These are phyloP conservation scores for Etheostoma spectabile DNA, from an alignment of 2,113 vertebrate species.

Conservation along the genomic window DNA sequence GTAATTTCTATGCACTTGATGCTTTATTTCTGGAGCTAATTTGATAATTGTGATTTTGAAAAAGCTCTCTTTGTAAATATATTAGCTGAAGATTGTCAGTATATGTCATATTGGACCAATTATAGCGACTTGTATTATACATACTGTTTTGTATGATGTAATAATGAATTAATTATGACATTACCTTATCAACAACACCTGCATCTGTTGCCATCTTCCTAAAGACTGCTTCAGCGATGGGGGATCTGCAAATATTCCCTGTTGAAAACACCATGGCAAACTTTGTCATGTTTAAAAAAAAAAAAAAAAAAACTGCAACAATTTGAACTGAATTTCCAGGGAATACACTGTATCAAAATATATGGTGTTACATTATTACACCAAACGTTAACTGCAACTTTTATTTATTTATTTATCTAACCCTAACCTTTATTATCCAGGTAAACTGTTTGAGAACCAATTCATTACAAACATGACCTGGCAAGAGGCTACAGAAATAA, in stretches of 20 bases:
- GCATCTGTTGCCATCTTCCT: constrained; percentile 90
- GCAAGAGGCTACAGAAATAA: too few relatives aligned
- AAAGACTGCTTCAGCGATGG: constrained; percentile 98
- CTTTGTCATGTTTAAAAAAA: not conserved
- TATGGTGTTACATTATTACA: too few relatives aligned
- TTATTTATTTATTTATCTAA: too few relatives aligned
- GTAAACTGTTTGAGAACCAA: too few relatives aligned
- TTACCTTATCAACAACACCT: constrained; percentile 88
- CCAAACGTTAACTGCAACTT: too few relatives aligned
- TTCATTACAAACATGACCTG: too few relatives aligned
- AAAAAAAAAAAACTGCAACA: too few relatives aligned
- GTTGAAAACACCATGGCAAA: constrained; percentile 62
- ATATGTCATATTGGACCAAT: not conserved
- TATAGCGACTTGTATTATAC: too few relatives aligned
- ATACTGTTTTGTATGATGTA: not conserved
- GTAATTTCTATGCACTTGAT: not conserved
- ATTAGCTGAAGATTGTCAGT: not conserved
- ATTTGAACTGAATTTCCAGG: not conserved
- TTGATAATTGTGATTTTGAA: not conserved
- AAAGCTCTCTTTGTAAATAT: not conserved
- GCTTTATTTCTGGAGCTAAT: not conserved
- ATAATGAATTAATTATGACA: not conserved
- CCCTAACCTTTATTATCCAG: too few relatives aligned
- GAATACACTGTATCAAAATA: too few relatives aligned
- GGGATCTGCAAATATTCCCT: constrained; percentile 98